A percentile compares a stretch with the other conserved stretches of the same genome.
Conservation (phyloP, 2,113 vertebrate species). For the Solea senegalensis region DNA sequence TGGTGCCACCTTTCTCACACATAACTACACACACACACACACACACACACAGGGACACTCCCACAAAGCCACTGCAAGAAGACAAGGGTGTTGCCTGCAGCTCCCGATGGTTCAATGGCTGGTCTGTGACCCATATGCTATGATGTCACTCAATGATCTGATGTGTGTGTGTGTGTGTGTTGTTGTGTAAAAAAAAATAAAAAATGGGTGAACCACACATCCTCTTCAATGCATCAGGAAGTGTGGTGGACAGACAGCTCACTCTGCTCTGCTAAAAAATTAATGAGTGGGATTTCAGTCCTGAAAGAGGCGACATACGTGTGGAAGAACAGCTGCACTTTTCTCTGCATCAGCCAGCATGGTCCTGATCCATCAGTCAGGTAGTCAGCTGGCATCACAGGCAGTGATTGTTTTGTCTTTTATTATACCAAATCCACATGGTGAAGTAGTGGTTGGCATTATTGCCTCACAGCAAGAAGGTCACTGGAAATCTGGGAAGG, state of each 20-base stretch:
- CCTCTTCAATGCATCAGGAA: conserved; percentile 23
- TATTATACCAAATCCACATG: too few species aligned
- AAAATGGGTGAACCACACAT: conserved; percentile 16
- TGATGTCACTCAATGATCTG: conserved; percentile 46
- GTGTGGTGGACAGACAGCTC: conserved; percentile 1
- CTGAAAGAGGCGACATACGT: conserved; percentile 17
- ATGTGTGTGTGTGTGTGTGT: conserved; percentile 3
- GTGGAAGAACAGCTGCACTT: conserved; percentile 21
- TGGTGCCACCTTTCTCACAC: conserved; percentile 42
- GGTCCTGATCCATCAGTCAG: neutral
- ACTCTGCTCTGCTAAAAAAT: conserved; percentile 26
- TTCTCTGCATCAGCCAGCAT: neutral
- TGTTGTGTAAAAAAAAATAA: conserved; percentile 1
- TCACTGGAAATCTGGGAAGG: too few species aligned
- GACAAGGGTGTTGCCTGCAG: conserved; percentile 59
- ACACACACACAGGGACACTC: conserved; percentile 16
- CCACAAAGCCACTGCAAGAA: conserved; percentile 33
- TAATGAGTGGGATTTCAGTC: conserved; percentile 32
- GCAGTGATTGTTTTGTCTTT: too few species aligned
- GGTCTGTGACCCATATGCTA: conserved; percentile 45
- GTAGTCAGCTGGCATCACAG: too few species aligned
- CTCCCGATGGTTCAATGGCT: conserved; percentile 23
- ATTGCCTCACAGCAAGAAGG: too few species aligned
- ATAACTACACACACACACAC: conserved; percentile 7
- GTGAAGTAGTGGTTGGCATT: too few species aligned